Evolutionary conservation across 2,113 vertebrate genomes (phyloP), one percentile per base, ranked within the genome.

Genomic region (Bujurquina vittata): DNA sequence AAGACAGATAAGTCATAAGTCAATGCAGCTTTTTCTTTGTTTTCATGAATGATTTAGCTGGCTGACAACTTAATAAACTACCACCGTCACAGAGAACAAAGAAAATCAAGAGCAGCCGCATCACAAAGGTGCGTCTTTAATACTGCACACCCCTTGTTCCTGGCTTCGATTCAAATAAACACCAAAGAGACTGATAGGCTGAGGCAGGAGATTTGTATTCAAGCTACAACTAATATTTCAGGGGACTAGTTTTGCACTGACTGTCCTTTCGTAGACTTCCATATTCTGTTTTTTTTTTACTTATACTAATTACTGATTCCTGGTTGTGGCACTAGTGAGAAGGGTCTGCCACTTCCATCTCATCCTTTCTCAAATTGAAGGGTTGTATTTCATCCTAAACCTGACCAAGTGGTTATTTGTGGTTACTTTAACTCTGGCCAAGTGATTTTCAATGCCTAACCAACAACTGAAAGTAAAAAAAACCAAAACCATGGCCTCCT

Each of bases 41-140:
- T 75, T 80, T 11, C 75, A 85, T 88, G 81, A 91, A 89, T 78
- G 87, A 88, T 92, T 86, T 79, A 88, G 63, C 10, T 1, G 33
- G 8, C 83, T 76, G 87, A 75, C 77, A 85, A 78, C 31, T 83
- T 81, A 67, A 87, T 84, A 82, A 85, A 85, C 55, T 31, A 26
- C 58, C 46, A 1, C 12, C 1, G 37, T 46, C 23, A 31, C 29
- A 9, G 54, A 0, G 33, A 84, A 58, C 20, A 37, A 2, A 54
- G 69, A 9, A 49, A 49, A 46, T 49, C 62, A 56, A 12, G 23
- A 60, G 60, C 56, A n/a, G 49, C 43, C 52, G 15, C n/a, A 0
- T 60, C 73, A 59, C 60, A 33, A 7, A 65, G 29, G 9, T 83
- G 35, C 31, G 54, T 81, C 52, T 54, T 77, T 52, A 80, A 80